Evolutionary conservation across 2,113 vertebrate species (phyloP).

Genomic region (Lanius ludovicianus): DNA sequence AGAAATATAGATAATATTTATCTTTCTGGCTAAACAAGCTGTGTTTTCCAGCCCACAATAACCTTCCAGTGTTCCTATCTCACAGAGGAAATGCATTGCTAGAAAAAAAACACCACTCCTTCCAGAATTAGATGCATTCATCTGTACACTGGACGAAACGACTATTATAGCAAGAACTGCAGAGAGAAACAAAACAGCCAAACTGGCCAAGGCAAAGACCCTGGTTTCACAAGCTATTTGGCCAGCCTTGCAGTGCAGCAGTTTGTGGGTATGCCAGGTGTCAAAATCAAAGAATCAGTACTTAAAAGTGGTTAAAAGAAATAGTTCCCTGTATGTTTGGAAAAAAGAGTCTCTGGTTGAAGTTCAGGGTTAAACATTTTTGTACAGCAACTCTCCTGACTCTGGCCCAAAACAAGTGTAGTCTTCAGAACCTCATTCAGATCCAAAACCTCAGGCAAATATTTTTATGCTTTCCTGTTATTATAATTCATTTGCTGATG

Average conservation of each 20-base stretch:
- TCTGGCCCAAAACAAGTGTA: neutral
- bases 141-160: neutral
- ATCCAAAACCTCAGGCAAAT: neutral
- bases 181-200: neutral
- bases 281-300: neutral
- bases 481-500: neutral
- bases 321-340: neutral
- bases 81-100: neutral
- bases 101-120: conserved; percentile 13
- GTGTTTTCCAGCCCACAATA: neutral
- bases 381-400: neutral
- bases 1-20: conserved; percentile 60
- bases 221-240: neutral
- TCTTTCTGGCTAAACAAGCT: conserved; percentile 46
- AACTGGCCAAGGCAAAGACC: neutral
- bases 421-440: neutral
- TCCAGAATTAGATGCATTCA: conserved; percentile 38
- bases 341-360: neutral
- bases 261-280: neutral
- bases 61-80: conserved; percentile 9
- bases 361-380: neutral
- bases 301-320: neutral
- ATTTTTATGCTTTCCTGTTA: neutral
- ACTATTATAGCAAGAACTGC: neutral
- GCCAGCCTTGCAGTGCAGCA: neutral